phyloP scores from a whole-genome alignment of 2,888 invertebrate genomes.

The Encarsia formosa region DNA sequence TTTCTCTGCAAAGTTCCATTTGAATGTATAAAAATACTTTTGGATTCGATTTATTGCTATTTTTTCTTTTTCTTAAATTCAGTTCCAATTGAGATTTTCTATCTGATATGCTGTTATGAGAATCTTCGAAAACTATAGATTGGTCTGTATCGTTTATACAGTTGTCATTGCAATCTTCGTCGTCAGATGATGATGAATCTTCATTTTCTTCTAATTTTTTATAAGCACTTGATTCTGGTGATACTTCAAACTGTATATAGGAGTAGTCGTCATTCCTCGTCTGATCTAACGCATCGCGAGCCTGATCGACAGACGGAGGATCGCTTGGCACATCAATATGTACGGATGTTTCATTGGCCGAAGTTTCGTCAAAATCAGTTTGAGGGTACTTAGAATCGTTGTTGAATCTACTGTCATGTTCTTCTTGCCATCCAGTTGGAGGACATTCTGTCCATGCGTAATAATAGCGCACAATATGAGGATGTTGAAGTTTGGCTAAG shows the following conservation, averaged over 20 bases:
- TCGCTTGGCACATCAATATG: slow-evolving; percentile 40
- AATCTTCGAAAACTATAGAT: slow-evolving; percentile 28
- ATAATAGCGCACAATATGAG: slow-evolving; percentile 92
- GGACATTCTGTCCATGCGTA: slow-evolving; percentile 95
- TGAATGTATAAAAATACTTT: slow-evolving; percentile 88
- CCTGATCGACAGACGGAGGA: slow-evolving; percentile 43
- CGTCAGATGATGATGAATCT: slow-evolving; percentile 3
- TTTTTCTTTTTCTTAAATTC: slow-evolving; percentile 30
- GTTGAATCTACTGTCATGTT: slow-evolving; percentile 66
- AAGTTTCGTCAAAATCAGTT: slow-evolving; percentile 38
- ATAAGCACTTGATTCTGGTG: too few species aligned
- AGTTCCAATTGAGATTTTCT: slow-evolving; percentile 26
- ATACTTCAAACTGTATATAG: slow-evolving; percentile 54
- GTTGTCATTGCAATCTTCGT: slow-evolving; percentile 4
- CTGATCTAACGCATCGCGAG: slow-evolving; percentile 40
- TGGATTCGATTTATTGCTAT: slow-evolving; percentile 30
- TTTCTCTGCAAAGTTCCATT: slow-evolving; percentile 90
- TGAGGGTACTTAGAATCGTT: slow-evolving; percentile 38
- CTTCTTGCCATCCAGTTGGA: slow-evolving; percentile 82
- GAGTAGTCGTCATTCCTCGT: slow-evolving; percentile 45
- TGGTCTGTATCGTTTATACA: slow-evolving; percentile 21
- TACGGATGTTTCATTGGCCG: slow-evolving; percentile 34
- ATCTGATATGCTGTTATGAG: slow-evolving; percentile 9
- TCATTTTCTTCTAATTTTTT: slow-evolving; percentile 13
- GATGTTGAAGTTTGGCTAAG: slow-evolving; percentile 89